Conservation (phyloP, 2,113 vertebrate genomes). For the Nycticorax nycticorax region DNA sequence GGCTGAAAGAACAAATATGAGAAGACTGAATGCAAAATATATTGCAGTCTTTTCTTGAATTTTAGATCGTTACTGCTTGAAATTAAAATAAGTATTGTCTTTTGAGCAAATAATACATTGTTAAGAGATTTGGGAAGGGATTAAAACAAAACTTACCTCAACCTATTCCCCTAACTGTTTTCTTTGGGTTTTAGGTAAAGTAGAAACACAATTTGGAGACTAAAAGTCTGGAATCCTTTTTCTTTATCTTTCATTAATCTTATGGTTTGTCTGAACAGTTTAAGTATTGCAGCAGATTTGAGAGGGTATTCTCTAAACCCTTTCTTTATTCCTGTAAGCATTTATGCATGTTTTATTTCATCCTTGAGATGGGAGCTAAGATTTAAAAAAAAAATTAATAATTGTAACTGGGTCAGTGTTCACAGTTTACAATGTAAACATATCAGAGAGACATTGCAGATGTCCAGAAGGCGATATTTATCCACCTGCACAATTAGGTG, state of each 20-base stretch:
- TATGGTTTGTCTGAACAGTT: not conserved
- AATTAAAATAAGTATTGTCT: not conserved
- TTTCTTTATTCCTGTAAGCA: not conserved
- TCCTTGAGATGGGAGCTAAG: not conserved
- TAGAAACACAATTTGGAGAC: not conserved
- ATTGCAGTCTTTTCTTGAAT: not conserved
- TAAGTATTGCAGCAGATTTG: not conserved
- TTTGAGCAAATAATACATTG: not conserved
- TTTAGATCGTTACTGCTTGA: not conserved
- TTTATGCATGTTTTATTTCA: not conserved
- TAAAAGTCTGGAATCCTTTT: not conserved
- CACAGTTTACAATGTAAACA: not conserved
- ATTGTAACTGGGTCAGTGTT: not conserved
- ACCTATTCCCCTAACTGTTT: not conserved
- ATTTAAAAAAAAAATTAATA: not conserved
- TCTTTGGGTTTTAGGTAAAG: not conserved
- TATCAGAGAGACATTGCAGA: not conserved
- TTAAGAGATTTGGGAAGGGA: not conserved
- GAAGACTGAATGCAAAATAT: not conserved
- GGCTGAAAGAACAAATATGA: not conserved
- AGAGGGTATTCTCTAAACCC: not conserved
- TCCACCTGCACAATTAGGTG: not conserved
- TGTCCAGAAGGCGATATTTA: not conserved
- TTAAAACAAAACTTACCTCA: not conserved
- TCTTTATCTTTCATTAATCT: not conserved